Percentiles rank a stretch among this genome's conserved stretches.
Conservation (phyloP, 2,113 vertebrate genomes). For the Myrmecophaga tridactyla region DNA sequence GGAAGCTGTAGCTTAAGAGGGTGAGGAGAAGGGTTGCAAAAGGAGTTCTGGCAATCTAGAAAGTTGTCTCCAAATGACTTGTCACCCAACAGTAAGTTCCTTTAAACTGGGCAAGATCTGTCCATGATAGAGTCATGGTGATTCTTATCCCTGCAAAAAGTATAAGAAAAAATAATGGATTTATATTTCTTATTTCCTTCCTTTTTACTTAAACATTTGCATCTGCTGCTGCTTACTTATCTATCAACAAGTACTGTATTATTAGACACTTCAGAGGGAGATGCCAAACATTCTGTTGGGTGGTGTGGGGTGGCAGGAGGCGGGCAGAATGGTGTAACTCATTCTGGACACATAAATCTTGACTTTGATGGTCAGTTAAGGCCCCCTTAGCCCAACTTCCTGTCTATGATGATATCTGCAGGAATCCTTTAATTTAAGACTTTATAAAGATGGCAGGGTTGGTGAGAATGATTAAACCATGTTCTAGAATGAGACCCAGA, state of each 20-base stretch:
- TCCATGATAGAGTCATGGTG: neutral
- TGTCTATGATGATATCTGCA: neutral
- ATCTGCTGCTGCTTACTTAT: neutral
- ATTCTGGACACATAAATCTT: fast-evolving
- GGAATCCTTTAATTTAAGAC: neutral
- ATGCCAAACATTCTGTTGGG: neutral
- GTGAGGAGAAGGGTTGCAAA: neutral
- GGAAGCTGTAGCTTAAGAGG: neutral
- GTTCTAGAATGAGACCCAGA: neutral
- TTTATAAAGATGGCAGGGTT: neutral
- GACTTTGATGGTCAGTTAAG: neutral
- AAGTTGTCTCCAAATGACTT: neutral
- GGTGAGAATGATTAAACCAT: neutral
- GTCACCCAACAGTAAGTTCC: neutral
- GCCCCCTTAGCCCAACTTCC: neutral
- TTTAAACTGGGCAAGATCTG: neutral
- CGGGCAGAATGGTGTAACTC: neutral
- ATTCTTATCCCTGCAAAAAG: neutral
- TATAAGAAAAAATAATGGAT: neutral
- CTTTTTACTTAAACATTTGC: neutral
- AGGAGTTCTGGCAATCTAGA: neutral
- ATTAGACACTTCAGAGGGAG: neutral
- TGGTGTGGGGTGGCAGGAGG: too few species aligned
- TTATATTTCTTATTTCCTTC: neutral
- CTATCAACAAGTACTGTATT: neutral